These are phyloP conservation scores for Typhlichthys subterraneus DNA, from an alignment of 2,797 vertebrate genomes.

Conservation along the genomic window DNA sequence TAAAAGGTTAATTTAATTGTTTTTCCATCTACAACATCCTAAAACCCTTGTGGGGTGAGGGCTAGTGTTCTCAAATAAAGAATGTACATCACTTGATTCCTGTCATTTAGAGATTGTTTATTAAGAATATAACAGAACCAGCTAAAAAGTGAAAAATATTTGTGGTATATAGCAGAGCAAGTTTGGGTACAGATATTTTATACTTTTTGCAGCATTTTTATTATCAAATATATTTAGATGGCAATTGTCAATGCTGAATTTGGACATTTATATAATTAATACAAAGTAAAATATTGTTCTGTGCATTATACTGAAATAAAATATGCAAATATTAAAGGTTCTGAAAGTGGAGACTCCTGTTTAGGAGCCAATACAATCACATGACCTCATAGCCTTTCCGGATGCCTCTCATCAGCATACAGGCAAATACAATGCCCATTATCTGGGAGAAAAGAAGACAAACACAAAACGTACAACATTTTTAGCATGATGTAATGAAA, in stretches of 20 bases:
- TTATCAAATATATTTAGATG: constrained; percentile 10
- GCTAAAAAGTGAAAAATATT: constrained; percentile 17
- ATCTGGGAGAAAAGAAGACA: constrained; percentile 69
- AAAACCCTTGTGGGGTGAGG: no score
- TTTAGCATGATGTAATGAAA: not conserved
- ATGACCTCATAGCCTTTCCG: constrained; percentile 92
- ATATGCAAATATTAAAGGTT: constrained; percentile 17
- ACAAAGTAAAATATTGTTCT: constrained; percentile 39
- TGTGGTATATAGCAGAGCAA: no score
- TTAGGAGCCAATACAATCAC: constrained; percentile 67
- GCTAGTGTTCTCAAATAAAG: no score
- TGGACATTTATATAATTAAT: constrained; percentile 29
- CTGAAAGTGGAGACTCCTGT: constrained; percentile 13
- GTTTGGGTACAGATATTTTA: not conserved
- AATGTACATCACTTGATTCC: no score
- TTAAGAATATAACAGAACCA: constrained; percentile 17
- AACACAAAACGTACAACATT: not conserved
- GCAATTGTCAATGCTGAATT: constrained; percentile 22
- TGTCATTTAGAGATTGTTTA: no score
- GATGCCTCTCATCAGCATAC: constrained; percentile 88
- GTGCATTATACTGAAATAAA: constrained; percentile 13
- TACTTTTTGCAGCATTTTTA: not conserved
- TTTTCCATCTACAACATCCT: no score
- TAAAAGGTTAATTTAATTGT: no score
- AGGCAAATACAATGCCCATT: constrained; percentile 86